Conservation (phyloP, 2,113 vertebrate genomes). For the Colinus virginianus region DNA sequence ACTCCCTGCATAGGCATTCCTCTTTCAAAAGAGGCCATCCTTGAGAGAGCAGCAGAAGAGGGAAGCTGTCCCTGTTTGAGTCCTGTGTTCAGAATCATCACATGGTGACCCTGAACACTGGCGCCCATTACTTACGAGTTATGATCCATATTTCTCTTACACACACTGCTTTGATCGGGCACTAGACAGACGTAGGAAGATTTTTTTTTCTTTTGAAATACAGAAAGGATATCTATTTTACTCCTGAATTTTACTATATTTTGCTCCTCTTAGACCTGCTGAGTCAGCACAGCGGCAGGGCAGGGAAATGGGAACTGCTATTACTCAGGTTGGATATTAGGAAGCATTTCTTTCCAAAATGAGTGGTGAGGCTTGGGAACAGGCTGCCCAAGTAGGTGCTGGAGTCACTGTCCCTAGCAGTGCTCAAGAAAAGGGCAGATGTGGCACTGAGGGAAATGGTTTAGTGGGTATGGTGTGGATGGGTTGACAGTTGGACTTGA, state of each 20-base stretch:
- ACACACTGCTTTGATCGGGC: neutral
- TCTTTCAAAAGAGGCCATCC: slow-evolving; percentile 44
- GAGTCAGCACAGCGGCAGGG: slow-evolving; percentile 4
- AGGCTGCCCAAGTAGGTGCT: too few relatives aligned
- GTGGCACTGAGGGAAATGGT: too few relatives aligned
- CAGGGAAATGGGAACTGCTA: neutral
- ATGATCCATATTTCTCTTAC: slow-evolving; percentile 35
- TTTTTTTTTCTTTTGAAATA: slow-evolving; percentile 4
- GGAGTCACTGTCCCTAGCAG: too few relatives aligned
- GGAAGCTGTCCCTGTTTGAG: slow-evolving; percentile 44
- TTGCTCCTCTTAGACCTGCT: neutral
- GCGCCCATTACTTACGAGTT: neutral
- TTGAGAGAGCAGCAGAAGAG: slow-evolving; percentile 34
- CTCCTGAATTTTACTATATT: neutral
- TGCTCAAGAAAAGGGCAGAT: too few relatives aligned
- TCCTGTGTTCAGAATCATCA: slow-evolving; percentile 32
- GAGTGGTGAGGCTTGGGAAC: too few relatives aligned
- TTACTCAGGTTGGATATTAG: too few relatives aligned
- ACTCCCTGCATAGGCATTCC: slow-evolving; percentile 13
- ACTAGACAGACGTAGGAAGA: slow-evolving; percentile 5
- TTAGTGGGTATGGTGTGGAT: too few relatives aligned
- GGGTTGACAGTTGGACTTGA: too few relatives aligned
- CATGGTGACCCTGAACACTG: neutral
- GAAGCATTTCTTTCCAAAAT: too few relatives aligned
- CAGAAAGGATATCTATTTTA: neutral